Evolutionary conservation across 2,113 vertebrate genomes (phyloP), one percentile per base, ranked within the genome.

Genomic region (Lagopus muta): DNA sequence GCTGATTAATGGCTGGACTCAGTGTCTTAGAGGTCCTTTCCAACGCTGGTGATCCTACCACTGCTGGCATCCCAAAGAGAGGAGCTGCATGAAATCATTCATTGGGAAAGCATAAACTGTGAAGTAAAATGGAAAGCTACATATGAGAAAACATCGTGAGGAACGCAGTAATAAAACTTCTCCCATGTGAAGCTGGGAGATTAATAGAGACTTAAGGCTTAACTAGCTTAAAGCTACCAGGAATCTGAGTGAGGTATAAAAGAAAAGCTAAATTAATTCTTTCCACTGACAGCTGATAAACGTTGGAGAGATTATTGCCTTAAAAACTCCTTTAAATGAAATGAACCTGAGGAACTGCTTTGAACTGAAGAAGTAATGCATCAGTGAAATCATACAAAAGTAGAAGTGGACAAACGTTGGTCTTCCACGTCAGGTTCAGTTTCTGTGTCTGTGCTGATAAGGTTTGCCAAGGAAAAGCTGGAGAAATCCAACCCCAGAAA

Each of bases 51-150:
- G 50, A 52, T 52, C 50, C 14, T 47, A 3, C 11, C 38, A 27
- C 25, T 2, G 7, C 0, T 54, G 40, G 38, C 18, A 11, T 66
- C 52, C 1, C 1, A 25, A 70, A 66, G 54, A 10, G 21, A 11
- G 19, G 15, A 77, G 34, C 45, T 32, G 45, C 0, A 0, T 28
- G 36, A 70, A 34, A 48, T 20, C 5, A 5, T 1, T 15, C n/a
- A 54, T 22, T 12, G 12, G 19, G 15, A 32, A 57, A 70, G 71
- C 5, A 47, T 47, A 1, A 80, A 27, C 10, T 15, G 21, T 11
- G 22, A 4, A 50, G 13, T 79, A 11, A 83, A 72, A 82, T 20
- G 13, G 24, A 67, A 83, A 17, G 20, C 6, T 58, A 71, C 67
- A 58, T 22, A 64, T 4, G 17, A 18, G 67, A 77, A 52, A 50